Base-by-base conservation (phyloP, 2,113 vertebrate species). In the Glaucomys volans region DNA sequence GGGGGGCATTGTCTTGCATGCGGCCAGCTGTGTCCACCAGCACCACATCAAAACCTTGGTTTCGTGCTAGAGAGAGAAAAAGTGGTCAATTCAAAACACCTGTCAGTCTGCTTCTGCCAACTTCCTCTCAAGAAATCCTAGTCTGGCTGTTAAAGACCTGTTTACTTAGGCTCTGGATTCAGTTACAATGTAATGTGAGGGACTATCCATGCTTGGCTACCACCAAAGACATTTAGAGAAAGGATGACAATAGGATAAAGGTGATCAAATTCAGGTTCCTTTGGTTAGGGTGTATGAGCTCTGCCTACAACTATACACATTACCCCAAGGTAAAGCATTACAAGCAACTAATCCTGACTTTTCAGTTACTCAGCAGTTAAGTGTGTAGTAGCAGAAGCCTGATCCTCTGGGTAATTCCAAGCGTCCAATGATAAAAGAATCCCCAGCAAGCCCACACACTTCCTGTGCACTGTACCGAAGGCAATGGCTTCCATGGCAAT, bases 401-500 rank as follows among this genome's bases (percentile, higher is more conserved):
- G 92, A 81, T 5, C 6, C 62, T 82, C 50, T 81, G 32, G 64
- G 71, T 54, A 37, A 62, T 81, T 54, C 10, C 64, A 69, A 62
- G 35, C 88, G 71, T 2, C 47, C 10, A 54, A 62, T 50, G 83
- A 86, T 57, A 57, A 81, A 80, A 47, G 57, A 54, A 40, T 44
- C 30, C 75, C 74, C 37, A 42, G 37, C 7, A 28, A 81, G 20
- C 64, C 12, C 37, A 74, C 32, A 7, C 4, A 0, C 5, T 28
- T 24, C 16, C 3, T 5, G 4, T 6, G 22, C 8, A 0, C 95
- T 47, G 52, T 98, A 99, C 99, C 99, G 0, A 99, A 99, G 47
- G 99, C 98, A 47, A 99, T 99, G 93, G 99, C 99, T 98, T 99
- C 99, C 99, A 99, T 99, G 92, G 99, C 99, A 0, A 99, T 99